Percentiles rank a stretch among this genome's conserved stretches.
phyloP scores from a whole-genome alignment of 1,140 invertebrate species.

The Microplitis demolitor region DNA sequence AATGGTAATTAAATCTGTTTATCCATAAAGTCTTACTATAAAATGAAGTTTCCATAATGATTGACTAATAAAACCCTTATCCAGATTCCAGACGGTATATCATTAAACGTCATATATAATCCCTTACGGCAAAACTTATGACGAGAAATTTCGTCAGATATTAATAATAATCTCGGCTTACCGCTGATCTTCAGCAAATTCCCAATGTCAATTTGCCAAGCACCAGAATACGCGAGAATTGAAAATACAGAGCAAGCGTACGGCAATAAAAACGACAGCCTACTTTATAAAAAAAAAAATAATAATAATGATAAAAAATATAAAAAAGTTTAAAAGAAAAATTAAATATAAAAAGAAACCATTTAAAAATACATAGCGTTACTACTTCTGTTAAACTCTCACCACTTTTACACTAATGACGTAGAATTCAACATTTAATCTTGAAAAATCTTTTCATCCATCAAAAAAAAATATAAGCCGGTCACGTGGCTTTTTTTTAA shows the following conservation, averaged over 20 bases:
- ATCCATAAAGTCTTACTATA: neutral
- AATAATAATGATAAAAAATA: too few relatives aligned
- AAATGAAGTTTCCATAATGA: neutral
- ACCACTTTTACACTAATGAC: too few relatives aligned
- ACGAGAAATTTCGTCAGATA: neutral
- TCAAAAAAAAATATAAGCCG: too few relatives aligned
- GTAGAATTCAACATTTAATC: too few relatives aligned
- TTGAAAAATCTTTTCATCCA: too few relatives aligned
- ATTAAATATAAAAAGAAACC: too few relatives aligned
- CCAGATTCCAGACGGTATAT: neutral
- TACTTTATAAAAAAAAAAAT: neutral
- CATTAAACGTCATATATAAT: conserved; percentile 4
- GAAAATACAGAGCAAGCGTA: neutral
- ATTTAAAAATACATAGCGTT: too few relatives aligned
- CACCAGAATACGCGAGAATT: neutral
- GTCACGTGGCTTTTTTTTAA: too few relatives aligned
- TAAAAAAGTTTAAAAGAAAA: too few relatives aligned
- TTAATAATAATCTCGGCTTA: conserved; percentile 13
- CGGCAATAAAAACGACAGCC: neutral
- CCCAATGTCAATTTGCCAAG: conserved; percentile 11
- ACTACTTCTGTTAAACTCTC: too few relatives aligned
- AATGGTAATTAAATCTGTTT: too few relatives aligned
- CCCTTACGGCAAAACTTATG: neutral
- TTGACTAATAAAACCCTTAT: neutral
- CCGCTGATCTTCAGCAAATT: conserved; percentile 9